Evolutionary conservation across 1,140 invertebrate species (phyloP).

Genomic region (Temnothorax longispinosus): DNA sequence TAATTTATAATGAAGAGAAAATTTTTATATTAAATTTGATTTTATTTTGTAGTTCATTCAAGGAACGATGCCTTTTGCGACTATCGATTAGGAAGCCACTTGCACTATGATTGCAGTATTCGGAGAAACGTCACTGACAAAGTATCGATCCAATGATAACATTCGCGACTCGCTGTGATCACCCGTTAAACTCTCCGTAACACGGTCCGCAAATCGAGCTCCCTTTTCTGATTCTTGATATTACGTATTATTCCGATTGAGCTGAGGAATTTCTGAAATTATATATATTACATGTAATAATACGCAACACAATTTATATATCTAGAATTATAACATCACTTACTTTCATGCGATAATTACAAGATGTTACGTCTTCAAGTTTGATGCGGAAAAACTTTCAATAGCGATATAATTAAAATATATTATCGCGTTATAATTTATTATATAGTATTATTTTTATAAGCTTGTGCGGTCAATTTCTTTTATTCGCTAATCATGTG

Average conservation of each 20-base stretch:
- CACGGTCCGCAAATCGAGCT: conserved; percentile 26
- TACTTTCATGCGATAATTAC: not conserved
- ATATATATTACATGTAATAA: not conserved
- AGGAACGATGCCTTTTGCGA: conserved; percentile 1
- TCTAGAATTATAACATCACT: not conserved
- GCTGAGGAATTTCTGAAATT: conserved; percentile 9
- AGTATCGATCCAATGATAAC: conserved; percentile 4
- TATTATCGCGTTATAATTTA: not conserved
- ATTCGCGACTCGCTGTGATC: conserved; percentile 50
- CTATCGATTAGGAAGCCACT: not conserved
- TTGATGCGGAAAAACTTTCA: not conserved
- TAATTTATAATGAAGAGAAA: not conserved
- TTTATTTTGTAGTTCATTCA: not conserved
- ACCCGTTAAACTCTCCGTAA: conserved; percentile 59
- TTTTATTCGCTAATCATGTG: not conserved
- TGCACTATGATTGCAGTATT: not conserved
- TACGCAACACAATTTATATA: not conserved
- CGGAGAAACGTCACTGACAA: conserved; percentile 16
- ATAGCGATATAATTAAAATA: not conserved
- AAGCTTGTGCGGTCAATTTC: not conserved
- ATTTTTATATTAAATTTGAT: not conserved
- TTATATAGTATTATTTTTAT: not conserved
- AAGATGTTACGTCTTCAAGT: not conserved
- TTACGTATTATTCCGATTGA: conserved; percentile 10
- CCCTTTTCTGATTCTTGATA: not conserved